Percentiles rank a stretch among this genome's conserved stretches.
Evolutionary conservation across 1,140 invertebrate genomes (phyloP).

Genomic region (Leptopilina boulardi): DNA sequence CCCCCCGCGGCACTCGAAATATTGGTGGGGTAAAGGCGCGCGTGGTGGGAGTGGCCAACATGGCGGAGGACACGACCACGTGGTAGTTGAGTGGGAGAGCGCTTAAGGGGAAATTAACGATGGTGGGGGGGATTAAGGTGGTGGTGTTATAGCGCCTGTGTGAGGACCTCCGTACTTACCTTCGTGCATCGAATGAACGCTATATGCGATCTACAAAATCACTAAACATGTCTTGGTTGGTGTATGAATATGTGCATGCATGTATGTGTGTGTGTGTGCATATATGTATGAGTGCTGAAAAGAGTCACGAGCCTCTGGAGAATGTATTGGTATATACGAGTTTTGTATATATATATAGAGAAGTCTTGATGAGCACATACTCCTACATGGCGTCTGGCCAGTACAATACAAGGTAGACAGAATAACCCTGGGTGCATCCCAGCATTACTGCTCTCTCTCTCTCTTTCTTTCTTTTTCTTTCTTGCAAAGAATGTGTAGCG

Average conservation of each 20-base stretch:
- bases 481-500: background rate
- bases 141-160: slow-evolving; percentile 49
- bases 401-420: slow-evolving; percentile 45
- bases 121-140: slow-evolving; percentile 37
- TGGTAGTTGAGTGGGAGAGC: slow-evolving; percentile 55
- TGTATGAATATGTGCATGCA: slow-evolving; percentile 49
- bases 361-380: slow-evolving; percentile 25
- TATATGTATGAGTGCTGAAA: background rate
- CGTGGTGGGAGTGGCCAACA: slow-evolving; percentile 71
- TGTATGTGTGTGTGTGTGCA: slow-evolving; percentile 21
- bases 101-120: slow-evolving; percentile 60
- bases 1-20: slow-evolving; percentile 49
- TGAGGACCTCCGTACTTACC: slow-evolving; percentile 53
- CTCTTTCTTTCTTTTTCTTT: no score
- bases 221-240: slow-evolving; percentile 34
- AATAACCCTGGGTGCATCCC: slow-evolving; percentile 51
- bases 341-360: background rate
- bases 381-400: slow-evolving; percentile 21
- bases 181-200: slow-evolving; percentile 49
- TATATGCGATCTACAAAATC: slow-evolving; percentile 46
- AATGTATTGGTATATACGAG: slow-evolving; percentile 15
- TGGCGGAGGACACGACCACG: slow-evolving; percentile 67
- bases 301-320: slow-evolving; percentile 4
- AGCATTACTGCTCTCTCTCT: no score
- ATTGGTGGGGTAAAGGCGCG: slow-evolving; percentile 55